phyloP scores from a whole-genome alignment of 2,888 invertebrate species.

The Mimachlamys varia region DNA sequence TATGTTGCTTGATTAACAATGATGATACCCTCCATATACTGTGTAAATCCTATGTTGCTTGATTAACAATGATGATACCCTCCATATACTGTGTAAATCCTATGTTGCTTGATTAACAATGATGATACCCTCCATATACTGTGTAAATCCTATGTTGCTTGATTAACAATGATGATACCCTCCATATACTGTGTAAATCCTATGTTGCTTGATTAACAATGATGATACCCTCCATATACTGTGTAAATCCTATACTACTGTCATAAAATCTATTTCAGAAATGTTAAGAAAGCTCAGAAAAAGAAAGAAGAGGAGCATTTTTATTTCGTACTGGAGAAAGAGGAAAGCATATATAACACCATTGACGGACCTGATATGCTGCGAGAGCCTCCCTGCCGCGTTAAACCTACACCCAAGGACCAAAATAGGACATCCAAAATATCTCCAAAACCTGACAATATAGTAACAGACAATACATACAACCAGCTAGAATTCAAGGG shows the following conservation, averaged over 20 bases:
- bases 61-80: too few relatives aligned
- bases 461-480: not conserved
- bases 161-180: too few relatives aligned
- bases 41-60: too few relatives aligned
- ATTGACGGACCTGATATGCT: not conserved
- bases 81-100: too few relatives aligned
- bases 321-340: constrained; percentile 5
- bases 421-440: not conserved
- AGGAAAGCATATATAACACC: not conserved
- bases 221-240: too few relatives aligned
- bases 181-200: too few relatives aligned
- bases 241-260: not conserved
- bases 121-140: too few relatives aligned
- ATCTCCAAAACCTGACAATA: not conserved
- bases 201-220: too few relatives aligned
- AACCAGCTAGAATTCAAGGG: constrained; percentile 15
- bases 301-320: constrained; percentile 9
- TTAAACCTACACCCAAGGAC: not conserved
- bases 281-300: not conserved
- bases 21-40: too few relatives aligned
- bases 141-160: too few relatives aligned
- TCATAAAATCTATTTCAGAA: not conserved
- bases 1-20: too few relatives aligned
- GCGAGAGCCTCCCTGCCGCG: not conserved
- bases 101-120: too few relatives aligned